A percentile compares a stretch with the other conserved stretches of the same genome.
Conservation (phyloP, 2,113 vertebrate species). For the Leuciscus idus region DNA sequence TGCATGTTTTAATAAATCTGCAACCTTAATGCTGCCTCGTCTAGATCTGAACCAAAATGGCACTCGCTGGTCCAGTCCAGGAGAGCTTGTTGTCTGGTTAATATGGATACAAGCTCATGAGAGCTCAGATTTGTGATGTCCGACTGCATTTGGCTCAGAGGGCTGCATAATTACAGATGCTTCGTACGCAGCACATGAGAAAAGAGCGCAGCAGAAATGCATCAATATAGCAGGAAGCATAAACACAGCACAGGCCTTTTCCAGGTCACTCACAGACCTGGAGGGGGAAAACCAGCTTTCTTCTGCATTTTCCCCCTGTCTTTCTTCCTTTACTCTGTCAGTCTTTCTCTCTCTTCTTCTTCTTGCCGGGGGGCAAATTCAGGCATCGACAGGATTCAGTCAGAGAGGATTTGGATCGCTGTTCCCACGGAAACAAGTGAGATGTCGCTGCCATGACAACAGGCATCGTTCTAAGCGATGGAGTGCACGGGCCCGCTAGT, state of each 20-base stretch:
- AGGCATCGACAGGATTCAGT: slow-evolving; percentile 77
- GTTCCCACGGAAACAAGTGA: slow-evolving; percentile 79
- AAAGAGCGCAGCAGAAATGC: slow-evolving; percentile 27
- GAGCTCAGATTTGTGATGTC: neutral
- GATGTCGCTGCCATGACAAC: slow-evolving; percentile 79
- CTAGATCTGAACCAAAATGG: slow-evolving; percentile 38
- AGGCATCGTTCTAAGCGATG: slow-evolving; percentile 71
- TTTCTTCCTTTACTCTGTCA: neutral
- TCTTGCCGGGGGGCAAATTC: slow-evolving; percentile 70
- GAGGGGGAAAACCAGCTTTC: slow-evolving; percentile 66
- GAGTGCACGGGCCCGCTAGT: slow-evolving; percentile 51
- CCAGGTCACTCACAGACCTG: slow-evolving; percentile 71
- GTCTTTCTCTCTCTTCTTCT: slow-evolving; percentile 41
- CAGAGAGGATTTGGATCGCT: slow-evolving; percentile 51
- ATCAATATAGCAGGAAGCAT: slow-evolving; percentile 31
- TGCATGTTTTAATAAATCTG: slow-evolving; percentile 50
- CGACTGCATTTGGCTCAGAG: slow-evolving; percentile 16
- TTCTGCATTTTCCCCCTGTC: slow-evolving; percentile 64
- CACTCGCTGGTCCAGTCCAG: neutral
- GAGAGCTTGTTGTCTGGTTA: slow-evolving; percentile 15
- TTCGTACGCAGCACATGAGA: slow-evolving; percentile 26
- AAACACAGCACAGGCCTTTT: slow-evolving; percentile 67
- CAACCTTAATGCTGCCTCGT: slow-evolving; percentile 29
- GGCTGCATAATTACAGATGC: slow-evolving; percentile 37
- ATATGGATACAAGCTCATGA: slow-evolving; percentile 31